Percentiles rank a stretch among this genome's conserved stretches.
phyloP scores from a whole-genome alignment of 1,140 invertebrate genomes.

The Andrena cerasifolii region DNA sequence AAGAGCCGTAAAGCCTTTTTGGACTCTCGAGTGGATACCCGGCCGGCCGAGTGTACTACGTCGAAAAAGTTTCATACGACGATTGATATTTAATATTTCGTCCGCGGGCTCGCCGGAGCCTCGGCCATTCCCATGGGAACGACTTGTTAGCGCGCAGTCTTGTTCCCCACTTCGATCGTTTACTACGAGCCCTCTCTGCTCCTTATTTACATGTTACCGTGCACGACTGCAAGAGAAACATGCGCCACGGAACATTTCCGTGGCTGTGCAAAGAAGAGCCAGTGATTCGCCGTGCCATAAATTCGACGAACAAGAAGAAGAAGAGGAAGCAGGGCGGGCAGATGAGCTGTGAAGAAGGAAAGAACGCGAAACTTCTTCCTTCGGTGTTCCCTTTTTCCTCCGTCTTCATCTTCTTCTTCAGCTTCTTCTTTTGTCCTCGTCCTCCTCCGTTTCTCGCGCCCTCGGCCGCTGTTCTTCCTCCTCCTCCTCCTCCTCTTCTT shows the following conservation, averaged over 20 bases:
- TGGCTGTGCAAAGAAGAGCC: constrained; percentile 20
- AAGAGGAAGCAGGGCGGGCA: neutral
- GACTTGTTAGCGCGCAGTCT: neutral
- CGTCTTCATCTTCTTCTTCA: constrained; percentile 12
- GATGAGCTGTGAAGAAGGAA: constrained; percentile 2
- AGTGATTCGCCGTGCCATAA: constrained; percentile 47
- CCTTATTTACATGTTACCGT: constrained; percentile 39
- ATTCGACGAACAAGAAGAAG: constrained; percentile 39
- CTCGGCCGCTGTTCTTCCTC: constrained; percentile 23
- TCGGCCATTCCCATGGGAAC: constrained; percentile 5
- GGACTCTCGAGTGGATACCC: no score
- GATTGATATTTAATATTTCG: constrained; percentile 42
- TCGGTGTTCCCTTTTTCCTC: constrained; percentile 2
- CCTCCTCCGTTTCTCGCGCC: neutral
- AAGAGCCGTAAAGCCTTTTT: neutral
- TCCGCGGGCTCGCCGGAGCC: neutral
- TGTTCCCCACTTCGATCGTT: neutral
- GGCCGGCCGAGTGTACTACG: neutral
- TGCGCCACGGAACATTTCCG: constrained; percentile 36
- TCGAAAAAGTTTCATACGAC: neutral
- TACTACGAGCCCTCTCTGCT: neutral
- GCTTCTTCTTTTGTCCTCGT: neutral
- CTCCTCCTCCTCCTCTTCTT: neutral
- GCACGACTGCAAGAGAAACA: constrained; percentile 3
- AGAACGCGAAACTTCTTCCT: neutral